Conservation (phyloP, 2,113 vertebrate species). For the Ariopsis seemanni region DNA sequence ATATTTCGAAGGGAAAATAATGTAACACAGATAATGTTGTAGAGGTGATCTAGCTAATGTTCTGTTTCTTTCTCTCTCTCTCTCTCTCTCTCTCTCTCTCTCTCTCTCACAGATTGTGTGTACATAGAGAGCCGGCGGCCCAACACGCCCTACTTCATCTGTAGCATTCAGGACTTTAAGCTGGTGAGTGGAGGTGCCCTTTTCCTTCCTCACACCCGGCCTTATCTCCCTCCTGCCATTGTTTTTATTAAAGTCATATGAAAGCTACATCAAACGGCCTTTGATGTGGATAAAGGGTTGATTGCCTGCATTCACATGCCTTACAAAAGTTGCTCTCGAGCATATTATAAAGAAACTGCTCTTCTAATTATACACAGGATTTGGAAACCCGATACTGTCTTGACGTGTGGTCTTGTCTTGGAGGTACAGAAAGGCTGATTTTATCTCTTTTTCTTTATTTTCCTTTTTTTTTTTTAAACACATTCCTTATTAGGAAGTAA, state of each 20-base stretch:
- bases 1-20: slow-evolving; percentile 58
- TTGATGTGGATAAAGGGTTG: slow-evolving; percentile 37
- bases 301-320: slow-evolving; percentile 43
- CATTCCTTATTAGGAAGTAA: neutral
- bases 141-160: slow-evolving; percentile 99
- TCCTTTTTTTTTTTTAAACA: neutral
- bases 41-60: slow-evolving; percentile 13
- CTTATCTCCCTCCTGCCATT: slow-evolving; percentile 49
- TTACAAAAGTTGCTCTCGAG: slow-evolving; percentile 26
- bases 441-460: neutral
- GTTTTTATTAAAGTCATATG: slow-evolving; percentile 47
- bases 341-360: neutral
- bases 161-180: slow-evolving; percentile 99
- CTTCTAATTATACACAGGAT: slow-evolving; percentile 34
- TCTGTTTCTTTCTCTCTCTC: slow-evolving; percentile 56
- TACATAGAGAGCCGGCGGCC: slow-evolving; percentile 97
- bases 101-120: slow-evolving; percentile 90
- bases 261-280: slow-evolving; percentile 49
- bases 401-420: slow-evolving; percentile 18
- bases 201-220: slow-evolving; percentile 22
- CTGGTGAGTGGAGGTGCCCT: slow-evolving; percentile 84
- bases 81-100: slow-evolving; percentile 65
- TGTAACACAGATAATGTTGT: slow-evolving; percentile 15
- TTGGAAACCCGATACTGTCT: slow-evolving; percentile 21
- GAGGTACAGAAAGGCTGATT: neutral